A percentile compares a stretch with the other conserved stretches of the same genome.
Evolutionary conservation across 2,797 vertebrate genomes (phyloP).

Genomic region (Manis crassicaudata): DNA sequence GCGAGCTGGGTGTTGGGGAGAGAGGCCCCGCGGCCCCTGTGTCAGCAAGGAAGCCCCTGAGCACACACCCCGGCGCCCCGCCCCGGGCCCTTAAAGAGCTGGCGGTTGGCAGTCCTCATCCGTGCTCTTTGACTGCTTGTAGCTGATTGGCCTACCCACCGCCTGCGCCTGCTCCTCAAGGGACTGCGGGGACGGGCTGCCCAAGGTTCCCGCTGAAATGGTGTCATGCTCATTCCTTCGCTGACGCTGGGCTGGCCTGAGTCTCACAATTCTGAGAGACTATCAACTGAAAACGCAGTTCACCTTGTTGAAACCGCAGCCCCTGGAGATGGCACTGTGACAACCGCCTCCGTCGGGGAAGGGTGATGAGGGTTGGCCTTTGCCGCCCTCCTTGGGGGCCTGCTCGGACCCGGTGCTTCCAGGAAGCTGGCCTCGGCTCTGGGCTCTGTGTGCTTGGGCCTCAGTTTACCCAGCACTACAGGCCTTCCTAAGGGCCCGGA

Average conservation of each 20-base stretch:
- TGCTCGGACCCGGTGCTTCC: too few species aligned
- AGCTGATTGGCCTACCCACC: neutral
- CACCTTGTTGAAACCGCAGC: conserved; percentile 72
- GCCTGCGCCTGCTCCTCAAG: neutral
- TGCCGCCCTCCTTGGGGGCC: neutral
- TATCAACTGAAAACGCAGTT: conserved; percentile 48
- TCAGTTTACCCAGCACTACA: fast-evolving
- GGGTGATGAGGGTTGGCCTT: conserved; percentile 72
- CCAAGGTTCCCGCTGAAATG: conserved; percentile 37
- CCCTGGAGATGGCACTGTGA: conserved; percentile 51
- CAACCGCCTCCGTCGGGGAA: neutral
- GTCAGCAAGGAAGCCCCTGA: neutral
- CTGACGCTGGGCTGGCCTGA: neutral
- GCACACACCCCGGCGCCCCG: fast-evolving
- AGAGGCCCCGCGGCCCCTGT: neutral
- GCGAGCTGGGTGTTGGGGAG: neutral
- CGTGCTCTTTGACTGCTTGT: neutral
- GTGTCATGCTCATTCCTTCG: neutral
- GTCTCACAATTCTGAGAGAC: conserved; percentile 63
- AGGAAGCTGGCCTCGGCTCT: neutral
- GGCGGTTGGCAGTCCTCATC: neutral
- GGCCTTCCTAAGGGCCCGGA: fast-evolving
- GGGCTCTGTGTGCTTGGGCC: neutral
- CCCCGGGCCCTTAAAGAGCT: neutral
- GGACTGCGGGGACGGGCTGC: neutral